phyloP scores from a whole-genome alignment of 2,113 vertebrate species.

The Ophthalmolycus amberensis region DNA sequence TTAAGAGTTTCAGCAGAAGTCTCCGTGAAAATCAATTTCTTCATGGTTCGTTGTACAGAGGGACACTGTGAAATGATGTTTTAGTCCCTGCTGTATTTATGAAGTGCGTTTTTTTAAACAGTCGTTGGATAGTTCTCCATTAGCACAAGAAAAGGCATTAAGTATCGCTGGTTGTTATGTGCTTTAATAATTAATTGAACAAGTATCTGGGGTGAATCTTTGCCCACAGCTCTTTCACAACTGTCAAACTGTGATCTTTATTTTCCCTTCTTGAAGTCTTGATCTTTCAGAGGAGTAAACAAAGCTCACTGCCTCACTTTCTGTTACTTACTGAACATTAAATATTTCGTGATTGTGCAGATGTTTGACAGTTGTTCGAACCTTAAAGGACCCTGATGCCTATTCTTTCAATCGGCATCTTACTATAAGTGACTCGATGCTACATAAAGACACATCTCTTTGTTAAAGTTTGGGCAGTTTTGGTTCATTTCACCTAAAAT shows the following conservation, averaged over 20 bases:
- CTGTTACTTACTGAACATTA: neutral
- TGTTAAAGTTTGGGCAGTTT: neutral
- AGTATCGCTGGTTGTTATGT: neutral
- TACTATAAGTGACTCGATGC: neutral
- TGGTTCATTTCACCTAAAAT: neutral
- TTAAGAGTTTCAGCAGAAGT: neutral
- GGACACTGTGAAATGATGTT: conserved; percentile 19
- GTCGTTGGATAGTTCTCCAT: neutral
- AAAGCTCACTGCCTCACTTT: neutral
- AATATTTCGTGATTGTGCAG: neutral
- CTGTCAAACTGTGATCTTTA: conserved; percentile 26
- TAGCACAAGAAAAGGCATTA: conserved; percentile 26
- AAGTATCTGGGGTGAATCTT: conserved; percentile 13
- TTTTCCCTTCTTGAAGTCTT: conserved; percentile 34
- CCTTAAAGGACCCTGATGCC: neutral
- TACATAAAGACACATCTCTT: neutral
- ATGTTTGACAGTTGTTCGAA: neutral
- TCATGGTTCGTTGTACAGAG: conserved; percentile 14
- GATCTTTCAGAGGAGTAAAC: conserved; percentile 42
- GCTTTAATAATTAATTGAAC: conserved; percentile 39
- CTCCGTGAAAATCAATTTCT: conserved; percentile 29
- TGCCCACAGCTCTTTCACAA: conserved; percentile 25
- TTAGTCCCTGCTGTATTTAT: conserved; percentile 17
- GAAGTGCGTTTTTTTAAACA: neutral
- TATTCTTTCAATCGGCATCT: neutral